phyloP scores from a whole-genome alignment of 2,797 vertebrate species.

The Lacerta agilis region DNA sequence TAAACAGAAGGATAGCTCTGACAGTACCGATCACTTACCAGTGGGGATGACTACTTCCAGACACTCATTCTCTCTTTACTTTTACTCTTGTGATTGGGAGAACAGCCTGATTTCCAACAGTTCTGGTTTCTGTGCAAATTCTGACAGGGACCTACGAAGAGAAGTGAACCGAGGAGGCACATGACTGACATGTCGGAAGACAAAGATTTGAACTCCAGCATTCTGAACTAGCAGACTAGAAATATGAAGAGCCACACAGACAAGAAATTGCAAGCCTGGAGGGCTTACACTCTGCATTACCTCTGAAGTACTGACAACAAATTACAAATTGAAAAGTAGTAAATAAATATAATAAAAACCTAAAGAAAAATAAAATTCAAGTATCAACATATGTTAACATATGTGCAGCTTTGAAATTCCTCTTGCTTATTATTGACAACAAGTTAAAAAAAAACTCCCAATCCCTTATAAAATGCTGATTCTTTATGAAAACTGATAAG shows the following conservation, averaged over 20 bases:
- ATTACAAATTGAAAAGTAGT: neutral
- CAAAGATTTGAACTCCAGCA: neutral
- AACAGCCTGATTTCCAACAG: neutral
- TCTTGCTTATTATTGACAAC: neutral
- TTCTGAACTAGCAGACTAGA: neutral
- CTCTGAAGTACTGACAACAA: neutral
- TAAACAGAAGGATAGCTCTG: neutral
- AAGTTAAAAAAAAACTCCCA: neutral
- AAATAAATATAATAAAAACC: neutral
- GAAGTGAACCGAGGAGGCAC: neutral
- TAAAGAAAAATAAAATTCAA: neutral
- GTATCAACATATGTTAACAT: neutral
- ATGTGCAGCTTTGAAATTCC: neutral
- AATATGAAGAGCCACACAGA: neutral
- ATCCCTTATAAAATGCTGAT: neutral
- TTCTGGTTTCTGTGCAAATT: neutral
- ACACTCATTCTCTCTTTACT: neutral
- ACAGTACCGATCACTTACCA: neutral
- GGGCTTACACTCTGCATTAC: neutral
- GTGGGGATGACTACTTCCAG: neutral
- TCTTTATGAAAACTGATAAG: neutral
- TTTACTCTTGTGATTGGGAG: neutral
- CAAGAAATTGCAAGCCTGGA: neutral
- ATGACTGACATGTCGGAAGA: neutral
- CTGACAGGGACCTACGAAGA: neutral